A percentile compares a stretch with the other conserved stretches of the same genome.
Evolutionary conservation across 2,797 vertebrate genomes (phyloP).

Genomic region (Spea hammondii): DNA sequence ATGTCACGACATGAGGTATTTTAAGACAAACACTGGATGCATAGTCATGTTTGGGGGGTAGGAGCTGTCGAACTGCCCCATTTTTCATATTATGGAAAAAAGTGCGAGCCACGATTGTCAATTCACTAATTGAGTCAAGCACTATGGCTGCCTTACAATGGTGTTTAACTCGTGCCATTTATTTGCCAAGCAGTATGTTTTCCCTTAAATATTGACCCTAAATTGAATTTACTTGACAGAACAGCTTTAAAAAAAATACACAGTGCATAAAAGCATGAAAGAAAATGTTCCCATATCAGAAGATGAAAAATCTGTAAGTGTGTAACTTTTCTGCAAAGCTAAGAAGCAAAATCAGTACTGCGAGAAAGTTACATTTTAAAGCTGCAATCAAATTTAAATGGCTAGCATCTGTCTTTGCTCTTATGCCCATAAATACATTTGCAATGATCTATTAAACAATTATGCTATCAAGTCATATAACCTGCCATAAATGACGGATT

Average conservation of each 20-base stretch:
- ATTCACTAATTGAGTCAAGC: no score
- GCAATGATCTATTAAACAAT: neutral
- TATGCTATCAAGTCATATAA: neutral
- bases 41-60: no score
- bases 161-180: no score
- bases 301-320: neutral
- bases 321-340: no score
- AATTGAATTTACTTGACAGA: neutral
- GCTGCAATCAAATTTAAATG: neutral
- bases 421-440: neutral
- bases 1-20: no score
- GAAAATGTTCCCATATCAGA: neutral
- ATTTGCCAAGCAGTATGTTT: no score
- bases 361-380: neutral
- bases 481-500: constrained; percentile 2
- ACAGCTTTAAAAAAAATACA: neutral
- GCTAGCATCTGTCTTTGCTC: neutral
- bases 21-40: no score
- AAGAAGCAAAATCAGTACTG: neutral
- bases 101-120: no score
- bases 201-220: no score
- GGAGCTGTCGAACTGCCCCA: no score
- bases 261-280: neutral
- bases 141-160: no score
- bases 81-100: no score